phyloP scores from a whole-genome alignment of 2,797 vertebrate genomes.

The Characodon lateralis region DNA sequence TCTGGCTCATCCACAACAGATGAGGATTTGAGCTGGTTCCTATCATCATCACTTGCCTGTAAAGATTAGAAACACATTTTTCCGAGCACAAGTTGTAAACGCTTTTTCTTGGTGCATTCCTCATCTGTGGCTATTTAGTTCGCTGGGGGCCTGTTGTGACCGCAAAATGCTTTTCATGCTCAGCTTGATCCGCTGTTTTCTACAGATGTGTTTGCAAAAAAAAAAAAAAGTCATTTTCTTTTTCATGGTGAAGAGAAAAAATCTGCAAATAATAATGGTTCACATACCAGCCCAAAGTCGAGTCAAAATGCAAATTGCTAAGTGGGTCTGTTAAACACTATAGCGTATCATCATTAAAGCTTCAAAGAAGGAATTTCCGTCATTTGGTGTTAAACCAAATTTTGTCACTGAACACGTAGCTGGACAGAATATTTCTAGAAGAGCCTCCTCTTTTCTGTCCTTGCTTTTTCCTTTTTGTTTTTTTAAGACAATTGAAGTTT shows the following conservation, averaged over 20 bases:
- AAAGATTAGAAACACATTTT: constrained; percentile 86
- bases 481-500: constrained; percentile 21
- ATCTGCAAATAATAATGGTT: constrained; percentile 83
- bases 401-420: constrained; percentile 63
- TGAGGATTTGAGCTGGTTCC: constrained; percentile 75
- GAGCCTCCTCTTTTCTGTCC: constrained; percentile 41
- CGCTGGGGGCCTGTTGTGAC: constrained; percentile 84
- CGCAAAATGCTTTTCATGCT: constrained; percentile 80
- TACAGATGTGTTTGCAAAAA: constrained; percentile 79
- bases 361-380: constrained; percentile 81
- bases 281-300: constrained; percentile 71
- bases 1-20: constrained; percentile 70
- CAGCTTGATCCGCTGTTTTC: constrained; percentile 69
- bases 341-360: constrained; percentile 81
- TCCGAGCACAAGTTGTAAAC: constrained; percentile 79
- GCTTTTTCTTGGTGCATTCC: constrained; percentile 82
- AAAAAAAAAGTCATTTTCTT: constrained; percentile 64
- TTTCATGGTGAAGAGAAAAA: constrained; percentile 69
- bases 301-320: constrained; percentile 77
- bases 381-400: constrained; percentile 68
- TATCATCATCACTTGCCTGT: constrained; percentile 78
- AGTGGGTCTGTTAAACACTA: constrained; percentile 79
- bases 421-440: constrained; percentile 53
- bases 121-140: constrained; percentile 85
- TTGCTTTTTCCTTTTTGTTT: constrained; percentile 28